A percentile compares a stretch with the other conserved stretches of the same genome.
Evolutionary conservation across 2,797 vertebrate genomes (phyloP).

Genomic region (Tamandua tetradactyla): DNA sequence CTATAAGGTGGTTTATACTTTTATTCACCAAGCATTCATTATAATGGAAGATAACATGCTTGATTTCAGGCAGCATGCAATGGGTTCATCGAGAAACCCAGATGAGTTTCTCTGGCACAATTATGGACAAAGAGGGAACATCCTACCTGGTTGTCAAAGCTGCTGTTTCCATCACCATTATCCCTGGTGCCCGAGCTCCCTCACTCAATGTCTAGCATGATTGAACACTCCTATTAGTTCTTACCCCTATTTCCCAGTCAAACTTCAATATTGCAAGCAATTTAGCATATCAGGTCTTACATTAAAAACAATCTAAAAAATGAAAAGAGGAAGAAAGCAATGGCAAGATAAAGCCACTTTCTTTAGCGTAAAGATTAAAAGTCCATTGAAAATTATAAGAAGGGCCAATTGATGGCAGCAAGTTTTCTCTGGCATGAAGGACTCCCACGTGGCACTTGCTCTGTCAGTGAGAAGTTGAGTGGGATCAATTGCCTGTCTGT

Average conservation of each 20-base stretch:
- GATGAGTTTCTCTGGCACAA: not conserved
- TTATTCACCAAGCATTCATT: not conserved
- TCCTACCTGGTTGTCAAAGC: not conserved
- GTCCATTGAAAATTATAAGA: slow-evolving; percentile 20
- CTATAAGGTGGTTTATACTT: slow-evolving; percentile 23
- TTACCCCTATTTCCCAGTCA: not conserved
- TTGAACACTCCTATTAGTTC: not conserved
- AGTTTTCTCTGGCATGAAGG: not conserved
- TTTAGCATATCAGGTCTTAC: not conserved
- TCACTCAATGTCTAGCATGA: not conserved
- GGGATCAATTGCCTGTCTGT: slow-evolving; percentile 26
- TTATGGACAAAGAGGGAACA: not conserved
- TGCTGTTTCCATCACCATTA: not conserved
- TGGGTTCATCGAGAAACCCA: not conserved
- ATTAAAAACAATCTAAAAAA: slow-evolving; percentile 16
- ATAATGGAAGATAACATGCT: not conserved
- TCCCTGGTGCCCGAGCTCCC: not conserved
- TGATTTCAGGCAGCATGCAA: not conserved
- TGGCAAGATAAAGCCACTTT: slow-evolving; percentile 1
- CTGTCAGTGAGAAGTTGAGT: not conserved
- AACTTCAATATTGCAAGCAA: not conserved
- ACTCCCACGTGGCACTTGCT: not conserved
- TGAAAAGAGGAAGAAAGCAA: not conserved
- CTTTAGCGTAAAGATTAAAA: slow-evolving; percentile 50
- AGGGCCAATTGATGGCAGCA: not conserved